These are phyloP conservation scores for Mechanitis mazaeus DNA, from an alignment of 2,888 invertebrate genomes.

Conservation along the genomic window DNA sequence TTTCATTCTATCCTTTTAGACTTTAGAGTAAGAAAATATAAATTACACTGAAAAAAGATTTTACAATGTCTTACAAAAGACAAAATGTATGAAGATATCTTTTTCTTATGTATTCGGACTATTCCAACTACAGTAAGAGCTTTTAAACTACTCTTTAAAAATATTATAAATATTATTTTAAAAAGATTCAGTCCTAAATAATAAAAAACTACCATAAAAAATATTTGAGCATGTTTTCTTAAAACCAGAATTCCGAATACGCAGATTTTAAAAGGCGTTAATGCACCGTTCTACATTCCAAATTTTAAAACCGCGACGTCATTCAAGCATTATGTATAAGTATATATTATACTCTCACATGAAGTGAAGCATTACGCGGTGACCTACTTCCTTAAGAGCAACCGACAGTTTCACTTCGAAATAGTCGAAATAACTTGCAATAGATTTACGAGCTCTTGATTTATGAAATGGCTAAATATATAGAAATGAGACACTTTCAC, in stretches of 20 bases:
- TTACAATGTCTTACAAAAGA: not conserved
- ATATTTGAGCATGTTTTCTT: too few species aligned
- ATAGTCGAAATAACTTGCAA: conserved; percentile 15
- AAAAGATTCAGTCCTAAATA: too few species aligned
- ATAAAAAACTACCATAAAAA: too few species aligned
- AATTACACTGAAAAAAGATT: not conserved
- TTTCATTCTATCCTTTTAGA: conserved; percentile 10
- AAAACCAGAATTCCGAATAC: too few species aligned
- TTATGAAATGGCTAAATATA: conserved; percentile 5
- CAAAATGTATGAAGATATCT: too few species aligned
- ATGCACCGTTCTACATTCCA: conserved; percentile 3
- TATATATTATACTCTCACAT: conserved; percentile 16
- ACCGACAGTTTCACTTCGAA: conserved; percentile 18
- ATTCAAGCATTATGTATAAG: conserved; percentile 8
- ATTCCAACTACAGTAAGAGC: too few species aligned
- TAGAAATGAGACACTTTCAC: conserved; percentile 10
- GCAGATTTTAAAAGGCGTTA: conserved; percentile 1
- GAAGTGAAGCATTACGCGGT: conserved; percentile 20
- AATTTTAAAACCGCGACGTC: not conserved
- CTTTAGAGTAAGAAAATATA: not conserved
- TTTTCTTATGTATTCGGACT: too few species aligned
- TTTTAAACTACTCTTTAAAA: too few species aligned
- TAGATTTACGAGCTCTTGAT: conserved; percentile 21
- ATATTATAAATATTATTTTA: too few species aligned
- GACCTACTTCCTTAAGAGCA: conserved; percentile 19